Base-by-base conservation (phyloP, 2,797 vertebrate species). In the Liasis olivaceus region DNA sequence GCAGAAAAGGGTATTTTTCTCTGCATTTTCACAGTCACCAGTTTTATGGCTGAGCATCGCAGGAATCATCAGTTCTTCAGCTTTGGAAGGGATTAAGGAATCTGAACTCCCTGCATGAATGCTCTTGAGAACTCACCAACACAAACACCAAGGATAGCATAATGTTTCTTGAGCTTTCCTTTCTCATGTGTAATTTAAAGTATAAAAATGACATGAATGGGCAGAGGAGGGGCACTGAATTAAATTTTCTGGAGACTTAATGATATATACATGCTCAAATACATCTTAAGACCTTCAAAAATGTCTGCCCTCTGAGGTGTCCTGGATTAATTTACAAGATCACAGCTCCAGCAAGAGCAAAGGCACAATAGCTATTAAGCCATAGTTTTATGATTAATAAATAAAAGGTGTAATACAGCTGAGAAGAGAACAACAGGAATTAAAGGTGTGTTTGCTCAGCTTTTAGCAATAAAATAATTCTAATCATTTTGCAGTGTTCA, bases 381-480 rank as follows among this genome's bases (percentile, higher is more conserved):
- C 51, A 24, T 81, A 56, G 22, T 91, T 87, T 90, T 81, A 90
- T 88, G 31, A 72, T 90, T 89, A 89, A 86, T 89, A 89, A 93
- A 93, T 89, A 86, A 14, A 85, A 2, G 62, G 0, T 54, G 56
- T 56, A 54, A 3, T 93, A 17, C 92, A 90, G 64, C 0, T 72
- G n/a, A 94, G 36, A 63, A 94, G 51, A 60, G 42, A 88, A 60
- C 8, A 36, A 0, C 87, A 93, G 91, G 63, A 94, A 93, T 51
- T 26, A 88, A 93, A 91, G 86, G 42, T 0, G 42, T 0, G 2
- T 87, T 90, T 87, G 60, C 63, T 87, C 54, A 60, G 88, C 2
- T 92, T 93, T 95, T 93, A 64, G 87, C 20, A 95, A 92, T 31
- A 94, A 72, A 56, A 47, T 59, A 85, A 91, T 15, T 72, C 90